Percentiles rank a stretch among this genome's conserved stretches.
These are phyloP conservation scores for Eremophila alpestris DNA, from an alignment of 2,797 vertebrate genomes.

Conservation along the genomic window DNA sequence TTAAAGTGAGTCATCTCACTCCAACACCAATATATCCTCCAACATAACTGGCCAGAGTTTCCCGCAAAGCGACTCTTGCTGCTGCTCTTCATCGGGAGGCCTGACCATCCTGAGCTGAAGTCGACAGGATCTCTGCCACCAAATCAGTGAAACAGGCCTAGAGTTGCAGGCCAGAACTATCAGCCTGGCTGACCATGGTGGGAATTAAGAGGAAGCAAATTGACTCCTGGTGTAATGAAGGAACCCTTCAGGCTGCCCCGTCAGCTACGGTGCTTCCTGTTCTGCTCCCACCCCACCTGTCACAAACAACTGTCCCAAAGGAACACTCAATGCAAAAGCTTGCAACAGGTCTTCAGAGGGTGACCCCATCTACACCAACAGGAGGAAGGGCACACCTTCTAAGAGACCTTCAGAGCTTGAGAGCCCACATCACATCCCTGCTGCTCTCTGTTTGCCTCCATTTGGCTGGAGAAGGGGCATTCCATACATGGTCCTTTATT, in stretches of 20 bases:
- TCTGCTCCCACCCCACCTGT: not conserved
- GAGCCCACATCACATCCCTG: not conserved
- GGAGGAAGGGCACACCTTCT: not conserved
- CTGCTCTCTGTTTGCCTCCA: not conserved
- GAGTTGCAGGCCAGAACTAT: not conserved
- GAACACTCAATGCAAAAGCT: not conserved
- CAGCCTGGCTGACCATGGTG: not conserved
- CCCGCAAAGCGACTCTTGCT: constrained; percentile 65
- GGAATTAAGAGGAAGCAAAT: not conserved
- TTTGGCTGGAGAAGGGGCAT: not conserved
- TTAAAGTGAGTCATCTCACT: constrained; percentile 81
- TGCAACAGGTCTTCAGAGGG: not conserved
- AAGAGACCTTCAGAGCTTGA: not conserved
- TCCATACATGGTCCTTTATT: not conserved
- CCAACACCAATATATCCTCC: constrained; percentile 79
- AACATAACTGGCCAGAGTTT: constrained; percentile 76
- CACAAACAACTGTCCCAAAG: not conserved
- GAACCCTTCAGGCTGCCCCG: not conserved
- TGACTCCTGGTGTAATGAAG: not conserved
- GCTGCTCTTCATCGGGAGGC: constrained; percentile 62
- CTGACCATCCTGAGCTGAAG: constrained; percentile 46
- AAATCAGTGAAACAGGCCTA: not conserved
- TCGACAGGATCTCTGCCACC: not conserved
- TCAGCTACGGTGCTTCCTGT: rapidly evolving
- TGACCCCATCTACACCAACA: rapidly evolving